phyloP scores from a whole-genome alignment of 2,888 invertebrate species.

The Mylabris sibirica region DNA sequence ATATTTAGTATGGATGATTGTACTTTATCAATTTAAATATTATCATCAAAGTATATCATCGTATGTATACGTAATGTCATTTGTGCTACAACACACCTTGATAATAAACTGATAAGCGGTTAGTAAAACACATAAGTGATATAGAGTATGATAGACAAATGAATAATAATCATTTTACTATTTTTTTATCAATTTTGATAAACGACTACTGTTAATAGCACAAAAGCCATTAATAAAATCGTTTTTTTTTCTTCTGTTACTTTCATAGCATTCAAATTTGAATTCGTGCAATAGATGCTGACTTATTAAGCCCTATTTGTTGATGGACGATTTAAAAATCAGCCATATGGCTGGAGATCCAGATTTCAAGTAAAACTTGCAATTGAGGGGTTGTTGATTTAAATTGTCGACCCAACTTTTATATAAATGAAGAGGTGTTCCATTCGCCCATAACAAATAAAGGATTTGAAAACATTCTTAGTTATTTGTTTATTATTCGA shows the following conservation, averaged over 20 bases:
- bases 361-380: conserved; percentile 24
- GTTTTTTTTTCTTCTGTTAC: no score
- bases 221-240: not conserved
- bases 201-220: conserved; percentile 1
- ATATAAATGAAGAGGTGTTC: conserved; percentile 57
- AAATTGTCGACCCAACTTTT: conserved; percentile 52
- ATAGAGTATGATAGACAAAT: not conserved
- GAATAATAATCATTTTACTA: not conserved
- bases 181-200: not conserved
- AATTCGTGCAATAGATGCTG: no score
- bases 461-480: not conserved
- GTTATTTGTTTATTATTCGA: not conserved
- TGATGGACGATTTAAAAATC: conserved; percentile 20
- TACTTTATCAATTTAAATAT: not conserved
- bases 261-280: no score
- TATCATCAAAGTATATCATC: not conserved
- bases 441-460: conserved; percentile 41
- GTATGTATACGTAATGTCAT: conserved; percentile 7
- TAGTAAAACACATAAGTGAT: not conserved
- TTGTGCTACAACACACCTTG: not conserved
- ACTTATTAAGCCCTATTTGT: no score
- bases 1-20: not conserved
- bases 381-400: conserved; percentile 41
- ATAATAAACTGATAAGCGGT: not conserved
- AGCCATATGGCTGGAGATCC: conserved; percentile 31